A percentile compares a stretch with the other conserved stretches of the same genome.
Evolutionary conservation across 2,888 invertebrate genomes (phyloP).

Genomic region (Mesochorus sp.): DNA sequence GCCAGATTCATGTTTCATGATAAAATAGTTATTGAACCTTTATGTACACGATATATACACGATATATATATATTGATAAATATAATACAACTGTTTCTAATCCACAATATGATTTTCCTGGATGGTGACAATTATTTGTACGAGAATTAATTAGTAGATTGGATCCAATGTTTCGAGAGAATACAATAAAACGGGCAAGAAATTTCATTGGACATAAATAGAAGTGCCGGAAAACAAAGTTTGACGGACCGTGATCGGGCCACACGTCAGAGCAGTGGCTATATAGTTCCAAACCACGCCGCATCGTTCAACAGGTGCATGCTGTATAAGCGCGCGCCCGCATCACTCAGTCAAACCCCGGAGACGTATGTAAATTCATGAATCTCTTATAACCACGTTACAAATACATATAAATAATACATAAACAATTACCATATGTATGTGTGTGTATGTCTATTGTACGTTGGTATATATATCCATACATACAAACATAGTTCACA

Average conservation of each 20-base stretch:
- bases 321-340: slow-evolving; percentile 62
- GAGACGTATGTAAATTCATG: slow-evolving; percentile 67
- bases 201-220: background rate
- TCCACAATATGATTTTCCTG: no score
- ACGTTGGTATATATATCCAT: no score
- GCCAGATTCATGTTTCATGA: background rate
- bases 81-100: no score
- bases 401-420: slow-evolving; percentile 27
- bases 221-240: slow-evolving; percentile 8
- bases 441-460: background rate
- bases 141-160: no score
- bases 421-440: slow-evolving; percentile 31
- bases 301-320: slow-evolving; percentile 71
- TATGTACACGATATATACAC: no score
- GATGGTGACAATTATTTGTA: no score
- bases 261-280: slow-evolving; percentile 56
- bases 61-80: no score
- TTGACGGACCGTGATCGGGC: slow-evolving; percentile 39
- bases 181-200: no score
- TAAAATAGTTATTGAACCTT: no score
- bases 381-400: slow-evolving; percentile 44
- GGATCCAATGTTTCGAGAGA: background rate
- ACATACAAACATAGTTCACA: background rate
- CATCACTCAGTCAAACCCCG: slow-evolving; percentile 52
- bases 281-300: slow-evolving; percentile 45